Evolutionary conservation across 2,888 invertebrate species (phyloP).

Genomic region (Antitype chi): DNA sequence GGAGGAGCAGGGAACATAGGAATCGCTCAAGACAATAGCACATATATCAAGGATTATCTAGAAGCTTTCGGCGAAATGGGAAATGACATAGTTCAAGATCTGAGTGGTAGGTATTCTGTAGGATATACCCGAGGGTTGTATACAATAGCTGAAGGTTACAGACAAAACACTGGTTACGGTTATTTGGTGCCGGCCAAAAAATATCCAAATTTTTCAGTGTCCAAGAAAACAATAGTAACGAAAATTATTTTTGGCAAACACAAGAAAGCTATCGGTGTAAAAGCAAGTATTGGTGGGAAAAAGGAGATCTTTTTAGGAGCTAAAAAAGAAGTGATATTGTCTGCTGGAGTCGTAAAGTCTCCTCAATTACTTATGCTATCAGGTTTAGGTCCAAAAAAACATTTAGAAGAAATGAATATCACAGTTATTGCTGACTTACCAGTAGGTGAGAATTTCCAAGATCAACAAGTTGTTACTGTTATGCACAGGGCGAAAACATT

Average conservation of each 20-base stretch:
- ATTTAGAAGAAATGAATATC: slow-evolving; percentile 73
- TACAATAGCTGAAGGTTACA: slow-evolving; percentile 28
- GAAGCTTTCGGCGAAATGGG: slow-evolving; percentile 47
- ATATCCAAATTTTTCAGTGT: slow-evolving; percentile 39
- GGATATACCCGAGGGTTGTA: slow-evolving; percentile 31
- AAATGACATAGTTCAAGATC: slow-evolving; percentile 37
- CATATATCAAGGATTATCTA: slow-evolving; percentile 32
- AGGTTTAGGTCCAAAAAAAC: slow-evolving; percentile 80
- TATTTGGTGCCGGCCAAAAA: slow-evolving; percentile 40
- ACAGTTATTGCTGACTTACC: slow-evolving; percentile 75
- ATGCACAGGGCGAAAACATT: slow-evolving; percentile 10
- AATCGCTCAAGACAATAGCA: slow-evolving; percentile 30
- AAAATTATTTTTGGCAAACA: slow-evolving; percentile 46
- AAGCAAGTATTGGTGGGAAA: slow-evolving; percentile 18
- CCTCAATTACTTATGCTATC: slow-evolving; percentile 83
- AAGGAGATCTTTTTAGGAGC: slow-evolving; percentile 43
- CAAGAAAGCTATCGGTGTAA: slow-evolving; percentile 50
- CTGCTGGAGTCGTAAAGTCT: slow-evolving; percentile 81
- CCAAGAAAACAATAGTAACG: slow-evolving; percentile 31
- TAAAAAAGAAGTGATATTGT: slow-evolving; percentile 79
- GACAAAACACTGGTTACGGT: slow-evolving; percentile 50
- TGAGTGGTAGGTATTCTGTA: slow-evolving; percentile 29
- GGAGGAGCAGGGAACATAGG: slow-evolving; percentile 34
- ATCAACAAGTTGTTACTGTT: slow-evolving; percentile 22
- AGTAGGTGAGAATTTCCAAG: slow-evolving; percentile 77